Evolutionary conservation across 2,888 invertebrate genomes (phyloP), one percentile per base, ranked within the genome.

Genomic region (Drosophila neonasuta): DNA sequence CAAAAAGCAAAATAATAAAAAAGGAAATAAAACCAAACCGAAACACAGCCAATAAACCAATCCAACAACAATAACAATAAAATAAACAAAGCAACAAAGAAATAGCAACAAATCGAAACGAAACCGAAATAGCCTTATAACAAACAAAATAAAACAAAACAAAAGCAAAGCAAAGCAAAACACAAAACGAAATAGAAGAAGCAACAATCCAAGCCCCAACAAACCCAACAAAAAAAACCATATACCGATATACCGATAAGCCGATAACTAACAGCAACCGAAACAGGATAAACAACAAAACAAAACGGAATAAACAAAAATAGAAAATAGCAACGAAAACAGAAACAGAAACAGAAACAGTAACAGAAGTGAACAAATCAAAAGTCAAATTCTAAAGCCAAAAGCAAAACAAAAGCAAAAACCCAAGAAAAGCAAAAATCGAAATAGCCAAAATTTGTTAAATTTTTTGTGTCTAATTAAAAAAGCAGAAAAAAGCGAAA

Each of bases 391-490:
- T 76, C 71, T 73, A 85, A 72, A 77, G 52, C 60, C 71, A 69
- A 83, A 86, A 73, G 48, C 59, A 66, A 76, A 63, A 49, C 49
- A 76, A 70, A 66, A 11, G 39, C 63, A 56, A 52, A 66, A 63
- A 36, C 56, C 46, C 52, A 56, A 60, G 11, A 49, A 64, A 59
- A 70, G 68, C 51, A 62, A 71, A 77, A 80, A 79, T 65, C 36
- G 74, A 86, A 87, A 88, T 86, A 88, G 88, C 83, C 87, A 87
- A 87, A 83, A 88, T 80, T 87, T 88, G 82, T 86, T 83, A 80
- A 87, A 81, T 84, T 86, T 78, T 79, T 86, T 82, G 69, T 79
- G 69, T 68, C 64, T 63, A 65, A 69, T 70, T 67, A 52, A 71
- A 60, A 68, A 57, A 32, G 32, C 32, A 32, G 11, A 32, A 32